phyloP scores from a whole-genome alignment of 2,888 invertebrate genomes.

The Hydropsyche betteni region DNA sequence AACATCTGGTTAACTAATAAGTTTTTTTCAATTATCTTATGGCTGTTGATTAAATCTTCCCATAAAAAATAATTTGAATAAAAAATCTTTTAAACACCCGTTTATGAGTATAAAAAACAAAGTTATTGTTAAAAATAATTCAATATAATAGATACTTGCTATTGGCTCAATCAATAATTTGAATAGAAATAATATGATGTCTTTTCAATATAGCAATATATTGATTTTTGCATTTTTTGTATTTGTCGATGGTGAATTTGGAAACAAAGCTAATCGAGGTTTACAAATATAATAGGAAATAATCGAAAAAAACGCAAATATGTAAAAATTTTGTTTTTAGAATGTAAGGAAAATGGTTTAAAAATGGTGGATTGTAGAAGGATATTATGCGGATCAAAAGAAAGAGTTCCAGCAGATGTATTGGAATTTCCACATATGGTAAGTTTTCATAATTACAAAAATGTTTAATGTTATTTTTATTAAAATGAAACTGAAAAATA shows the following conservation, averaged over 20 bases:
- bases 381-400: conserved; percentile 56
- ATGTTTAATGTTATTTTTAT: not conserved
- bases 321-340: conserved; percentile 48
- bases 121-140: too few species aligned
- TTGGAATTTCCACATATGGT: conserved; percentile 73
- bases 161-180: too few species aligned
- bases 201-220: not conserved
- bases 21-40: not conserved
- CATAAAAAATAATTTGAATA: not conserved
- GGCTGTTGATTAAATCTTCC: not conserved
- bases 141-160: too few species aligned
- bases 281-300: not conserved
- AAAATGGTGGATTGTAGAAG: conserved; percentile 64
- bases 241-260: not conserved
- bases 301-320: too few species aligned
- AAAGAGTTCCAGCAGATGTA: conserved; percentile 62
- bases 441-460: not conserved
- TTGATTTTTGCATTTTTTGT: not conserved
- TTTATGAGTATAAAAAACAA: not conserved
- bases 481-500: too few species aligned
- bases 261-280: conserved; percentile 28
- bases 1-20: too few species aligned
- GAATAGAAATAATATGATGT: not conserved
- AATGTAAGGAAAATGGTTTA: conserved; percentile 59
- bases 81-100: not conserved